Evolutionary conservation across 2,888 invertebrate species (phyloP).

Genomic region (Ecliptopera silaceata): DNA sequence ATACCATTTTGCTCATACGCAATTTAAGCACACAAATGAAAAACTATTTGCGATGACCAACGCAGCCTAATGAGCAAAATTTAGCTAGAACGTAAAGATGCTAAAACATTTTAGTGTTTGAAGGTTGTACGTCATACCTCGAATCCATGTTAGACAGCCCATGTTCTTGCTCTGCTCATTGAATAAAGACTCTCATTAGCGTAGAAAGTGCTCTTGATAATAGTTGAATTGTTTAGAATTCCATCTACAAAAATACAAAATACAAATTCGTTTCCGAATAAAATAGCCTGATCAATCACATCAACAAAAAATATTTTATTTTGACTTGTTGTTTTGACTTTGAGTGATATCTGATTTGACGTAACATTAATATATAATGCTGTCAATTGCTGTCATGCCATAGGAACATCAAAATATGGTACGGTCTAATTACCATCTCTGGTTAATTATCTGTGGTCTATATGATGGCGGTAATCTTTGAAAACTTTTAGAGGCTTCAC

Average conservation of each 20-base stretch:
- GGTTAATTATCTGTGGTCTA: too few relatives aligned
- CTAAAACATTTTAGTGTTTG: slow-evolving; percentile 5
- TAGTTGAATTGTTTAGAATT: not conserved
- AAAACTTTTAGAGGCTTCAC: too few relatives aligned
- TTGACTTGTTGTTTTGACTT: not conserved
- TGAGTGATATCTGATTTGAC: not conserved
- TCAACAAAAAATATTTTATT: not conserved
- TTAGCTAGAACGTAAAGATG: not conserved
- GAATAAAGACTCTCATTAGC: slow-evolving; percentile 29
- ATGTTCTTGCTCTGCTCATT: slow-evolving; percentile 60
- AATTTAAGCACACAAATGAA: not conserved
- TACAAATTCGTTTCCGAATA: not conserved
- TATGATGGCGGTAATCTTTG: too few relatives aligned
- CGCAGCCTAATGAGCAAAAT: not conserved
- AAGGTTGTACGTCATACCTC: slow-evolving; percentile 70
- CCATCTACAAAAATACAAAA: not conserved
- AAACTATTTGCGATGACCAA: not conserved
- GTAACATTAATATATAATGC: not conserved
- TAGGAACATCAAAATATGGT: not conserved
- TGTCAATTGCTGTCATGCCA: not conserved
- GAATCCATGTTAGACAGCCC: slow-evolving; percentile 75
- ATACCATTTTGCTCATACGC: too few relatives aligned
- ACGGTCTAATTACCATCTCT: too few relatives aligned
- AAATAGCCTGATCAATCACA: not conserved
- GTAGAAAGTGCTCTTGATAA: slow-evolving; percentile 8